Conservation (phyloP, 2,888 invertebrate genomes). For the Nyleta sp. region DNA sequence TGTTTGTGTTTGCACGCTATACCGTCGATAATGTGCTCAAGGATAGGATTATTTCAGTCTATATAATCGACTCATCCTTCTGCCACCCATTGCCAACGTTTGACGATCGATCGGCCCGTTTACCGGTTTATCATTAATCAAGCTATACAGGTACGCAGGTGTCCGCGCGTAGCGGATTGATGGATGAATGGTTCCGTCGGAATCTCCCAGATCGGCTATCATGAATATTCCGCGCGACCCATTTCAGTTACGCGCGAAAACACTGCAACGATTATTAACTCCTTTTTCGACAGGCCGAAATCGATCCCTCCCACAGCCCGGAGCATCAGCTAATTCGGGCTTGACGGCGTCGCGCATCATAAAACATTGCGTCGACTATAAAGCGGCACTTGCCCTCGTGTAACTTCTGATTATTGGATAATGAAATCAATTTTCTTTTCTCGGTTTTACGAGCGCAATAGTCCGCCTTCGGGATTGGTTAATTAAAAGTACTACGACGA, state of each 20-base stretch:
- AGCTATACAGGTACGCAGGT: slow-evolving; percentile 73
- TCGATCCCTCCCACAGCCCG: not conserved
- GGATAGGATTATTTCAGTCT: slow-evolving; percentile 49
- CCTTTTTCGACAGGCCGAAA: slow-evolving; percentile 31
- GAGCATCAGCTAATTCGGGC: slow-evolving; percentile 16
- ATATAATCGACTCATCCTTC: slow-evolving; percentile 46
- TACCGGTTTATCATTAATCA: slow-evolving; percentile 78
- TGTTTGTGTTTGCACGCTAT: slow-evolving; percentile 35
- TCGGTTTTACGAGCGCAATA: slow-evolving; percentile 35
- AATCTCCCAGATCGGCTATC: slow-evolving; percentile 45
- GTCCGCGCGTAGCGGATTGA: slow-evolving; percentile 73
- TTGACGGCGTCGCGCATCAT: slow-evolving; percentile 36
- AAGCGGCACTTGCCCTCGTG: slow-evolving; percentile 22
- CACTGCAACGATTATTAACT: slow-evolving; percentile 50
- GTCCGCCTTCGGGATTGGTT: slow-evolving; percentile 24
- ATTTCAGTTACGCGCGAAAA: slow-evolving; percentile 51
- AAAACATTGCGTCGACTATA: slow-evolving; percentile 38
- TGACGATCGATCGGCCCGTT: slow-evolving; percentile 73
- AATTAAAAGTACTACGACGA: slow-evolving; percentile 47
- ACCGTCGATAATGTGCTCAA: slow-evolving; percentile 44
- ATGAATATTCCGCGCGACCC: slow-evolving; percentile 47
- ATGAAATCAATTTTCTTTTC: slow-evolving; percentile 52
- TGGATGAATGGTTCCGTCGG: slow-evolving; percentile 72
- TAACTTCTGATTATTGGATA: slow-evolving; percentile 39
- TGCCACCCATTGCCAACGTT: slow-evolving; percentile 58